A percentile compares a stretch with the other conserved stretches of the same genome.
Evolutionary conservation across 2,113 vertebrate genomes (phyloP).

Genomic region (Lichenostomus cassidix): DNA sequence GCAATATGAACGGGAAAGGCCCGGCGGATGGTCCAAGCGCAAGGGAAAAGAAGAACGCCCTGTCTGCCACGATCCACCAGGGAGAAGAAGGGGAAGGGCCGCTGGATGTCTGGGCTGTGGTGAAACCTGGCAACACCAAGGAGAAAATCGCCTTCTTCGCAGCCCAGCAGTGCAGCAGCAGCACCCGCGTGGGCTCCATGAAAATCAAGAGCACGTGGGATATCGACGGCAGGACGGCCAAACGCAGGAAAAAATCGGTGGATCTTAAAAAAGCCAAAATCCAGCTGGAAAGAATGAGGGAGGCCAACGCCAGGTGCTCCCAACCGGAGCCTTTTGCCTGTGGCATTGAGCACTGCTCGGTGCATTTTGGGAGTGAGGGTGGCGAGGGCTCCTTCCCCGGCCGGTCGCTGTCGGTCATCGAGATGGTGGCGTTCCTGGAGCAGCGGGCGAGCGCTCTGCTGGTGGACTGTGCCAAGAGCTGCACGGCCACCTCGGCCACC

Average conservation of each 20-base stretch:
- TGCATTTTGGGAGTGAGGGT: slow-evolving; percentile 53
- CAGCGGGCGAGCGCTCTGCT: slow-evolving; percentile 80
- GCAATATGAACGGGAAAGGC: slow-evolving; percentile 71
- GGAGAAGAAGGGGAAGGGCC: slow-evolving; percentile 77
- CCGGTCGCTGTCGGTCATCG: slow-evolving; percentile 84
- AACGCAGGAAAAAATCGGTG: slow-evolving; percentile 83
- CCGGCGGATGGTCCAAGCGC: slow-evolving; percentile 37
- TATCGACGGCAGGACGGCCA: slow-evolving; percentile 81
- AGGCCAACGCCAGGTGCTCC: slow-evolving; percentile 58
- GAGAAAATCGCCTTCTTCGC: slow-evolving; percentile 97
- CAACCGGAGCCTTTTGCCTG: slow-evolving; percentile 72
- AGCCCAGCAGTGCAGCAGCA: slow-evolving; percentile 75
- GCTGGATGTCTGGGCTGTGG: slow-evolving; percentile 88
- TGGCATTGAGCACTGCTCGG: slow-evolving; percentile 75
- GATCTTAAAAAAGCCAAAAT: slow-evolving; percentile 76
- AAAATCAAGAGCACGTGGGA: slow-evolving; percentile 88
- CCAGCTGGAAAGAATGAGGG: slow-evolving; percentile 75
- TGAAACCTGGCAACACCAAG: slow-evolving; percentile 93
- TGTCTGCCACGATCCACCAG: slow-evolving; percentile 71
- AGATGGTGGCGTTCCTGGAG: slow-evolving; percentile 94
- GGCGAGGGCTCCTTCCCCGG: slow-evolving; percentile 48
- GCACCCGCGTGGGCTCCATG: slow-evolving; percentile 71
- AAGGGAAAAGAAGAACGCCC: slow-evolving; percentile 65
- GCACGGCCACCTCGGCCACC: neutral
- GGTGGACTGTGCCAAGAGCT: slow-evolving; percentile 74